Percentiles rank a stretch among this genome's conserved stretches.
Evolutionary conservation across 2,888 invertebrate genomes (phyloP).

Genomic region (Mycalesis mineus): DNA sequence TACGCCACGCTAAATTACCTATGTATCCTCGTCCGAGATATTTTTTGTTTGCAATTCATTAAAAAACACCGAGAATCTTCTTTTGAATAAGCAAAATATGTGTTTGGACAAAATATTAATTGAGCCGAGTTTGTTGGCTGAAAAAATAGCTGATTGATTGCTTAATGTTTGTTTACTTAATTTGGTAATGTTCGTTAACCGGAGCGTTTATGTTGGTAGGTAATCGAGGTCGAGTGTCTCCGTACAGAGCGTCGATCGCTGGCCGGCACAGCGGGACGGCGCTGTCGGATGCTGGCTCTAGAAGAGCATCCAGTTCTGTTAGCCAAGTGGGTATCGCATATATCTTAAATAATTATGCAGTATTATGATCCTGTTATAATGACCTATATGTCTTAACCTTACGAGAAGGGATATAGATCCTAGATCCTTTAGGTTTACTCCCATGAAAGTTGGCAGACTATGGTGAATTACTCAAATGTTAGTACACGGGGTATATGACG

Average conservation of each 20-base stretch:
- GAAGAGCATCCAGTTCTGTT: slow-evolving; percentile 85
- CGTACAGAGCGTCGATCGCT: slow-evolving; percentile 76
- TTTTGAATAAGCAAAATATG: not conserved
- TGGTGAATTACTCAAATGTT: no score
- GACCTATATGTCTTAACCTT: no score
- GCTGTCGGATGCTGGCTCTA: slow-evolving; percentile 79
- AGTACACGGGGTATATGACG: no score
- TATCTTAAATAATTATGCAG: no score
- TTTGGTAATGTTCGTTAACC: not conserved
- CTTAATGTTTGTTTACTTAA: not conserved
- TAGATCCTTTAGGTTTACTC: no score
- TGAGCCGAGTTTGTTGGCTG: not conserved
- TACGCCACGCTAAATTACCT: no score
- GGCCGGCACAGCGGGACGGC: slow-evolving; percentile 64
- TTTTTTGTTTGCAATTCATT: no score
- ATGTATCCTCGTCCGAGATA: no score
- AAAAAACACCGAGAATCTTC: no score
- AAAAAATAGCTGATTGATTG: not conserved
- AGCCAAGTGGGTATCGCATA: slow-evolving; percentile 85
- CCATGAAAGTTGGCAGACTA: no score
- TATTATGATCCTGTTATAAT: no score
- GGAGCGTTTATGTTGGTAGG: slow-evolving; percentile 33
- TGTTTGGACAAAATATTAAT: not conserved
- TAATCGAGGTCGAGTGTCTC: slow-evolving; percentile 75
- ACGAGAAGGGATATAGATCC: no score